phyloP scores from a whole-genome alignment of 1,140 invertebrate genomes.

The Papilio glaucus region DNA sequence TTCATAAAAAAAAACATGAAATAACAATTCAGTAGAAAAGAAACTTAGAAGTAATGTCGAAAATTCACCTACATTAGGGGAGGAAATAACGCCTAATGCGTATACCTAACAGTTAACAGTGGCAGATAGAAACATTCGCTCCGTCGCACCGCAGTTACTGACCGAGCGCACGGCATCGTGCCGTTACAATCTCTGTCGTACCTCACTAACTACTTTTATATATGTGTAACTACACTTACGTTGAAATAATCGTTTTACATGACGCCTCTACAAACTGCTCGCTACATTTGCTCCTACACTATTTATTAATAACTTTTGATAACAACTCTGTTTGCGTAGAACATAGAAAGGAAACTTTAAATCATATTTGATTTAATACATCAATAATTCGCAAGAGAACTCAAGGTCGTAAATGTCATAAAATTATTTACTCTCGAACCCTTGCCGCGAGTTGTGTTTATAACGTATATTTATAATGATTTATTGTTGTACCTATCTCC shows the following conservation, averaged over 20 bases:
- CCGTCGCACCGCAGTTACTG: slow-evolving; percentile 32
- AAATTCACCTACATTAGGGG: slow-evolving; percentile 28
- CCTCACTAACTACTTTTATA: slow-evolving; percentile 17
- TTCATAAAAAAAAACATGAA: background rate
- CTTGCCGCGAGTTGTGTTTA: slow-evolving; percentile 67
- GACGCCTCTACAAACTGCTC: slow-evolving; percentile 44
- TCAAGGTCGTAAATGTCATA: slow-evolving; percentile 70
- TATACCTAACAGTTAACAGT: slow-evolving; percentile 25
- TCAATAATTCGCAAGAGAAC: slow-evolving; percentile 69
- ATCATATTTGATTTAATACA: slow-evolving; percentile 62
- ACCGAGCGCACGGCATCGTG: slow-evolving; percentile 19
- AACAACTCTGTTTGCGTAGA: slow-evolving; percentile 58
- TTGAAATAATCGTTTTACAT: slow-evolving; percentile 25
- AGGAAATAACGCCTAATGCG: slow-evolving; percentile 35
- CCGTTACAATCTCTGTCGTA: slow-evolving; percentile 27
- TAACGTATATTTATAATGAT: slow-evolving; percentile 75
- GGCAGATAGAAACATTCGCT: slow-evolving; percentile 37
- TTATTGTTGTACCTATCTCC: slow-evolving; percentile 75
- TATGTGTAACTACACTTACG: slow-evolving; percentile 6
- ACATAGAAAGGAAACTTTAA: slow-evolving; percentile 59
- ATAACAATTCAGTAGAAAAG: slow-evolving; percentile 5
- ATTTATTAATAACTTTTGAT: slow-evolving; percentile 51
- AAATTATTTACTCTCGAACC: slow-evolving; percentile 73
- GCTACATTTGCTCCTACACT: slow-evolving; percentile 37
- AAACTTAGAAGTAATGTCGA: slow-evolving; percentile 1